phyloP scores from a whole-genome alignment of 2,113 vertebrate species.

The Corapipo altera region DNA sequence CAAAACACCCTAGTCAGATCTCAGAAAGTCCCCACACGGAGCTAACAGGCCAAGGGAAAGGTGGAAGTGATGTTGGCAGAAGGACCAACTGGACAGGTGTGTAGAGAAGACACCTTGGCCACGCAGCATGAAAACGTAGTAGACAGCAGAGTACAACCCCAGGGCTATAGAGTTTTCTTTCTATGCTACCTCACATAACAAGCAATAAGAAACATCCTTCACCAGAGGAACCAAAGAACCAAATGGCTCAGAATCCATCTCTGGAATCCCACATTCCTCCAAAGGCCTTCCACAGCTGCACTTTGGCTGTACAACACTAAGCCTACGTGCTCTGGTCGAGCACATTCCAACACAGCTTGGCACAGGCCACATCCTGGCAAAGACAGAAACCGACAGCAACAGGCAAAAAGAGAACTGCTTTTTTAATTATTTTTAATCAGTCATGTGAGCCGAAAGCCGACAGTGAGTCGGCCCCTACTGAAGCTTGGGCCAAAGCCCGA shows the following conservation, averaged over 20 bases:
- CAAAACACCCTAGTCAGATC: not conserved
- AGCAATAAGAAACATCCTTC: not conserved
- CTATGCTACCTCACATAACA: fast-evolving
- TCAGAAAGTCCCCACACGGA: not conserved
- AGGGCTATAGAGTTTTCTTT: not conserved
- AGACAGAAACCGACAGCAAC: not conserved
- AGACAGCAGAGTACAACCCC: fast-evolving
- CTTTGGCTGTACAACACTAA: not conserved
- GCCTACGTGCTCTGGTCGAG: fast-evolving
- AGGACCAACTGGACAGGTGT: not conserved
- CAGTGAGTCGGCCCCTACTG: not conserved
- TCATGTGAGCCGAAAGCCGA: not conserved
- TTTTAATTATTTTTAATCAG: not conserved
- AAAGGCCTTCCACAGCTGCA: not conserved
- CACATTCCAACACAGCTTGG: not conserved
- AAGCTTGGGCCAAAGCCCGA: not conserved
- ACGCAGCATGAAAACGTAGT: not conserved
- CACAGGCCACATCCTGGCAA: not conserved
- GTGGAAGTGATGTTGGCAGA: not conserved
- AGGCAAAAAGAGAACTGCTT: not conserved
- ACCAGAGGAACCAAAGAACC: not conserved
- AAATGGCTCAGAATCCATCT: not conserved
- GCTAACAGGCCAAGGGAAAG: not conserved
- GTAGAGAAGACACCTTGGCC: not conserved
- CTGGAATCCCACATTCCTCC: not conserved